Percentiles rank a stretch among this genome's conserved stretches.
Conservation (phyloP, 2,797 vertebrate species). For the Rhinichthys osculus region DNA sequence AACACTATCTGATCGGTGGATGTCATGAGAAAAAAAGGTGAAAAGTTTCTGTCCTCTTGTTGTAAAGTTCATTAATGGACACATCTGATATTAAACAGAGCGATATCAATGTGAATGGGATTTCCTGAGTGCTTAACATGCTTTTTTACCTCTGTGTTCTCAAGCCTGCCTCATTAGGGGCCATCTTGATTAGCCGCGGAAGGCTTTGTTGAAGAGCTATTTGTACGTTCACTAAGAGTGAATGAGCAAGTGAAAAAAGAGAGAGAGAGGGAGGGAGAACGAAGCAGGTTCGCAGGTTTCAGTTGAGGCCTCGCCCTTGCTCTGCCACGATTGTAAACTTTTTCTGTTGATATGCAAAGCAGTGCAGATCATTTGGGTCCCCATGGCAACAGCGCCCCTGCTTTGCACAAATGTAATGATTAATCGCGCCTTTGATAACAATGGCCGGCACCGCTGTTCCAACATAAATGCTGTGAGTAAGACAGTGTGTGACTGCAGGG, state of each 20-base stretch:
- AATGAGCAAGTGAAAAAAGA: constrained; percentile 56
- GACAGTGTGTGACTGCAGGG: constrained; percentile 39
- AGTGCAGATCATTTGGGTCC: constrained; percentile 70
- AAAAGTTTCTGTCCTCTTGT: neutral
- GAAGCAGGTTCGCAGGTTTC: constrained; percentile 57
- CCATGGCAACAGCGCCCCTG: constrained; percentile 71
- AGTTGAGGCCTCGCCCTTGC: constrained; percentile 56
- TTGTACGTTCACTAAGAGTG: constrained; percentile 59
- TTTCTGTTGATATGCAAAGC: constrained; percentile 79
- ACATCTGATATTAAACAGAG: constrained; percentile 40
- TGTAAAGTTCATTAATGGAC: constrained; percentile 48
- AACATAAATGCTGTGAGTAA: constrained; percentile 60
- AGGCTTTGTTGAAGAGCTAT: constrained; percentile 54
- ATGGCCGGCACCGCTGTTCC: constrained; percentile 65
- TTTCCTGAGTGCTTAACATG: constrained; percentile 35
- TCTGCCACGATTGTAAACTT: constrained; percentile 70
- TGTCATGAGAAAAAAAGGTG: neutral
- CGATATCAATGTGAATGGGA: constrained; percentile 34
- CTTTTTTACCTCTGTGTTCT: constrained; percentile 35
- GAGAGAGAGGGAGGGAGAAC: constrained; percentile 42
- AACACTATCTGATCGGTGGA: constrained; percentile 27
- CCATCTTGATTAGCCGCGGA: constrained; percentile 51
- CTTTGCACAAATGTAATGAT: constrained; percentile 76
- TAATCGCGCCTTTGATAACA: constrained; percentile 74
- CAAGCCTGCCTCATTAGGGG: constrained; percentile 46